Conservation (phyloP, 2,888 invertebrate genomes). For the Hydrotaea cyrtoneurina region DNA sequence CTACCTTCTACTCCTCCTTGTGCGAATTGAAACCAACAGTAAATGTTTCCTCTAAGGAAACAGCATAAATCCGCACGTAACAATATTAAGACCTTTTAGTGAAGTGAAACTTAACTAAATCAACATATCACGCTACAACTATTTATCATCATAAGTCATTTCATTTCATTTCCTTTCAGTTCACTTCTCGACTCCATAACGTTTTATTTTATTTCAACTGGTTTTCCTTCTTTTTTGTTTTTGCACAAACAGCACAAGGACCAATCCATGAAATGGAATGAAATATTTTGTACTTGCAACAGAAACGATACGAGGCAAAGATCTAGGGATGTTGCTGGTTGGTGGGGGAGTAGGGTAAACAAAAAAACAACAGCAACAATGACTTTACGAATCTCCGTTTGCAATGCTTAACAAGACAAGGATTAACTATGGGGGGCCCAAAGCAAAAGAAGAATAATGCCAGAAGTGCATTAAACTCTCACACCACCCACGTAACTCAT, state of each 20-base stretch:
- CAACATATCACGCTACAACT: constrained; percentile 75
- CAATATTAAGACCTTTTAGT: constrained; percentile 38
- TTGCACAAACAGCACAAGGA: background rate
- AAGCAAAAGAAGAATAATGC: too few species aligned
- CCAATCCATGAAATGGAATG: too few species aligned
- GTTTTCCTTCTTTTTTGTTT: background rate
- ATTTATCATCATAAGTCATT: constrained; percentile 81
- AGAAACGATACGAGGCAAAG: background rate
- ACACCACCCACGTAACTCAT: background rate
- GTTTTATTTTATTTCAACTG: too few species aligned
- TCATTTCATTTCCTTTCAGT: constrained; percentile 71
- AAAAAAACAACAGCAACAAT: constrained; percentile 27
- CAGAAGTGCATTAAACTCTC: constrained; percentile 52
- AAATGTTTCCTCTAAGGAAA: constrained; percentile 42
- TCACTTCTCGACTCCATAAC: constrained; percentile 6
- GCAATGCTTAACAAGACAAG: constrained; percentile 61
- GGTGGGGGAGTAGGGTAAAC: constrained; percentile 42
- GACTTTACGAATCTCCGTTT: constrained; percentile 21
- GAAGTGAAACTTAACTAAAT: constrained; percentile 67
- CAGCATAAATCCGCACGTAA: constrained; percentile 39
- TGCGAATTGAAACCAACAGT: background rate
- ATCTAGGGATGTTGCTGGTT: too few species aligned
- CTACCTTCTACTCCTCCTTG: too few species aligned
- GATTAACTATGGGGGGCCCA: constrained; percentile 54
- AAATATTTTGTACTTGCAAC: background rate